phyloP scores from a whole-genome alignment of 2,888 invertebrate genomes.

The Alsophila aescularia region DNA sequence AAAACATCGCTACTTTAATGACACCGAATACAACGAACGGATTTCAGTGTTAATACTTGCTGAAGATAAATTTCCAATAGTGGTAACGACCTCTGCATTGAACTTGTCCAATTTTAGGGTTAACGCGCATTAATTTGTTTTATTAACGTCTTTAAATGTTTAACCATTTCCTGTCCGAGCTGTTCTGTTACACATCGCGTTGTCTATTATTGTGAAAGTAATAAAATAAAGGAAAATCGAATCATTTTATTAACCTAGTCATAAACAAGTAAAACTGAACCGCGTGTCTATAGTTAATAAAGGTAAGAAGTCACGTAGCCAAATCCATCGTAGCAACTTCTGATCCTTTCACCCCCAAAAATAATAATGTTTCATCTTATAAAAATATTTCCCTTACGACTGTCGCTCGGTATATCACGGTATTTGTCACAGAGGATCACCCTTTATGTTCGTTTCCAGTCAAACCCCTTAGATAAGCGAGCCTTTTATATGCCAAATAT shows the following conservation, averaged over 20 bases:
- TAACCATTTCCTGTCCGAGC: constrained; percentile 75
- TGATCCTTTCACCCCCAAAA: constrained; percentile 81
- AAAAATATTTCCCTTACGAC: constrained; percentile 84
- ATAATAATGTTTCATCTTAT: constrained; percentile 85
- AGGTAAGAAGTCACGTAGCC: constrained; percentile 50
- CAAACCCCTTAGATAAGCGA: constrained; percentile 85
- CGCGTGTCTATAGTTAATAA: constrained; percentile 32
- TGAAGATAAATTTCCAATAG: constrained; percentile 81
- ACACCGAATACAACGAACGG: constrained; percentile 82
- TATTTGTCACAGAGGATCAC: constrained; percentile 85
- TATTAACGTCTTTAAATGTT: constrained; percentile 80
- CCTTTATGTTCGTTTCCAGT: constrained; percentile 85
- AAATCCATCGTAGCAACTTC: constrained; percentile 76
- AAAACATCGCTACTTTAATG: constrained; percentile 68
- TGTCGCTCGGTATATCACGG: constrained; percentile 83
- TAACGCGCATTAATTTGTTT: constrained; percentile 81
- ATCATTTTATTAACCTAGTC: constrained; percentile 20
- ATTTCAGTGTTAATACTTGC: constrained; percentile 83
- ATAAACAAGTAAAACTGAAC: constrained; percentile 33
- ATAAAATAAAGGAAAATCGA: constrained; percentile 17
- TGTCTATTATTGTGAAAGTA: constrained; percentile 44
- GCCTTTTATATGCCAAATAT: constrained; percentile 85
- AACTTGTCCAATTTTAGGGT: constrained; percentile 84
- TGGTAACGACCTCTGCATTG: constrained; percentile 83
- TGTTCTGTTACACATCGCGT: constrained; percentile 60